Base-by-base conservation (phyloP, 2,797 vertebrate species). In the Neomorphus geoffroyi region DNA sequence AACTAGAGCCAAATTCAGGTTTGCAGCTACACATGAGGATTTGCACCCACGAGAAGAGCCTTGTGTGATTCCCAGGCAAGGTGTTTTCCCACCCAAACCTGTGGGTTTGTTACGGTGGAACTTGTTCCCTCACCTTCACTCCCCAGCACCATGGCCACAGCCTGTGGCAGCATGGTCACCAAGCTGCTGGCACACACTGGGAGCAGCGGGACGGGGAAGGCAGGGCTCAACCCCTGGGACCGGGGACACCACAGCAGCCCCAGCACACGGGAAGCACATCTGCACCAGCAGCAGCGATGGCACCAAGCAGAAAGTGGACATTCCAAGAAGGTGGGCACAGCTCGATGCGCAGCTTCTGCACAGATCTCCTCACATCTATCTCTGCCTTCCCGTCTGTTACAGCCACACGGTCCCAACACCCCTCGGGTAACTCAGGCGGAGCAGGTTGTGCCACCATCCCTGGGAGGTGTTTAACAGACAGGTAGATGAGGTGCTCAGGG, bases 251-350 rank as follows among this genome's bases (percentile, higher is more conserved):
- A 1, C 3, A 0, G n/a, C 58, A 53, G 30, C 39, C 60, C 24
- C 27, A 18, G 58, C 2, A 2, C 24, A 2, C 0, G 2, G 54
- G 54, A 61, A 67, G 4, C 69, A 7, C 3, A 2, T 9, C 69
- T 2, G 0, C 28, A 11, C 32, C 65, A 41, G 33, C n/a, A 30
- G 53, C 84, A 35, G 41, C 0, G 1, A 23, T 1, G 1, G 39
- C 5, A 7, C 43, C 9, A 2, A 17, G 48, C 0, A 1, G 28
- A 23, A 33, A 13, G 35, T 3, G 30, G 27, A 7, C 13, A 50
- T 13, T 2, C 24, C 39, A 28, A 28, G 58, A 17, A 1, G 2
- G 26, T 2, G 23, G 65, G 51, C 33, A 17, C 8, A 18, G 35
- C 60, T 46, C 8, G 0, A 11, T 1, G 6, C 1, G 1, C 18